These are phyloP conservation scores for Atlantisia rogersi DNA, from an alignment of 2,113 vertebrate genomes.

Conservation along the genomic window DNA sequence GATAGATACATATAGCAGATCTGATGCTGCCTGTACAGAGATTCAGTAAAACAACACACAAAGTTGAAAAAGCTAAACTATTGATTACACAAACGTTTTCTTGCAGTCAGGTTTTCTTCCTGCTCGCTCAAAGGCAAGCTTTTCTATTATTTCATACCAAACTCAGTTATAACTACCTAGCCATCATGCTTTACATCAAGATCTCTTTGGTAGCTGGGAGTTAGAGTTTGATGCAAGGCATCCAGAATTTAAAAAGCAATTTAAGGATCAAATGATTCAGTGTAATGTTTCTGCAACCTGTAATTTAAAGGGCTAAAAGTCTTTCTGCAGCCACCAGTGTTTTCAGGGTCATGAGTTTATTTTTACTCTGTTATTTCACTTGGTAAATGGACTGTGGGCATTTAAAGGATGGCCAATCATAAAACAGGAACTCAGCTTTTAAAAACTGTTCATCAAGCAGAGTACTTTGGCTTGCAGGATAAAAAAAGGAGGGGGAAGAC, in stretches of 20 bases:
- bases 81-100: not conserved
- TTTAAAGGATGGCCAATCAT: not conserved
- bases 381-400: not conserved
- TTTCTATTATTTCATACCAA: not conserved
- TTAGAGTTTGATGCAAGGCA: not conserved
- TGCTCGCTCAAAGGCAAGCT: not conserved
- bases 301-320: conserved; percentile 38
- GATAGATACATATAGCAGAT: not conserved
- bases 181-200: not conserved
- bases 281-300: conserved; percentile 12
- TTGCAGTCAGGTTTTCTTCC: not conserved
- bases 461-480: not conserved
- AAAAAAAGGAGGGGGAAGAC: not conserved
- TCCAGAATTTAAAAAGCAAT: conserved; percentile 31
- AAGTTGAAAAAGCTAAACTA: not conserved
- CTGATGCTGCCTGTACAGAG: not conserved
- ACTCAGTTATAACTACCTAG: not conserved
- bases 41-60: not conserved
- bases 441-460: not conserved
- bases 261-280: conserved; percentile 26
- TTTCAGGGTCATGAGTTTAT: conserved; percentile 8
- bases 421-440: not conserved
- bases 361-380: conserved; percentile 30
- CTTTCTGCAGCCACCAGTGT: not conserved
- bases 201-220: not conserved